Base-by-base conservation (phyloP, 2,797 vertebrate species). In the Apogon hyalosoma region DNA sequence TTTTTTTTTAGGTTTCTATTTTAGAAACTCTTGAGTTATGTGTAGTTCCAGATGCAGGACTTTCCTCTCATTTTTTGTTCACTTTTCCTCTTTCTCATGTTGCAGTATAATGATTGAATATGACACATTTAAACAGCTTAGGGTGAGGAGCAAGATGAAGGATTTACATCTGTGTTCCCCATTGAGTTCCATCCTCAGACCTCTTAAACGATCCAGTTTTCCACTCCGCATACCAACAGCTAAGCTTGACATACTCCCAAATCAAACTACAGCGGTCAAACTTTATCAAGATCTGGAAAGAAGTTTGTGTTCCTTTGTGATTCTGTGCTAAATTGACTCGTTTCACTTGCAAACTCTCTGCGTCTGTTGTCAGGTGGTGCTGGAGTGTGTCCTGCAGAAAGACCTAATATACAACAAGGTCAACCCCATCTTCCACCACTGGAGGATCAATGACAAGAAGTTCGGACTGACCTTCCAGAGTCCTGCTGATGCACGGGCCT, bases 401-500 rank as follows among this genome's bases (percentile, higher is more conserved):
- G 96, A 98, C 81, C 92, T 99, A 21, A 88, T 98, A 84, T 99
- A 99, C 89, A 99, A 99, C 94, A 99, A 98, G 90, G 97, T 99
- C 91, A 99, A 92, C 79, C 98, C 98, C 92, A 99, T 98, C 83
- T 99, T 99, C 94, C 98, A 99, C 93, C 98, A 98, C 93, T 99
- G 97, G 97, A 96, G 96, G 92, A 98, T 99, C 87, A 96, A 96
- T 82, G 95, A 98, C 86, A 98, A 98, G 87, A 99, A 98, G 93
- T 99, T 99, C 73, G 98, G 98, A 80, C 94, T 99, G 90, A 99
- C 98, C 18, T 99, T 99, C 93, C 98, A 98, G 92, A 99, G 97
- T 93, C 98, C 98, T 21, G 98, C 98, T 36, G 98, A 99, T 63
- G 98, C 97, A 63, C 92, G 98, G 77, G 98, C 98, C 19, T 99